Percentiles rank a stretch among this genome's conserved stretches.
These are phyloP conservation scores for Drosophila sp. DNA, from an alignment of 1,140 invertebrate species.

Conservation along the genomic window DNA sequence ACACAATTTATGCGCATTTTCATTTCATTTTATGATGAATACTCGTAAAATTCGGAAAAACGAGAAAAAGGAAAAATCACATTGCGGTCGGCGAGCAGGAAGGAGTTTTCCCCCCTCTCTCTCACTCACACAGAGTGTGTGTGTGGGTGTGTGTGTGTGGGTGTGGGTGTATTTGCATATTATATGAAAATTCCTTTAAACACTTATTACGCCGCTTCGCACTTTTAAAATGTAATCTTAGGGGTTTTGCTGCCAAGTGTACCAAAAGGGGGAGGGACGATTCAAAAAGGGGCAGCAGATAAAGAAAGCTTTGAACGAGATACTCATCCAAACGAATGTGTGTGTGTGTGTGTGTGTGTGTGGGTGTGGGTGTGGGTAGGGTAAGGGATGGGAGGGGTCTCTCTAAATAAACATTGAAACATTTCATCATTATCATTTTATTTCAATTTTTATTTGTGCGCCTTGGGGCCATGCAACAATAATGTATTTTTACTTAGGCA, in stretches of 20 bases:
- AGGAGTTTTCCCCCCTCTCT: neutral
- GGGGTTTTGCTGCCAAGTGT: slow-evolving; percentile 22
- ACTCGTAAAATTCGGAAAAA: slow-evolving; percentile 72
- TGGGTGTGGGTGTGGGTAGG: neutral
- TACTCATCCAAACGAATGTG: neutral
- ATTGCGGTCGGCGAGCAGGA: slow-evolving; percentile 13
- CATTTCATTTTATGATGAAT: slow-evolving; percentile 74
- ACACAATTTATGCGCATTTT: slow-evolving; percentile 77
- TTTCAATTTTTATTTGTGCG: slow-evolving; percentile 71
- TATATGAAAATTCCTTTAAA: slow-evolving; percentile 79
- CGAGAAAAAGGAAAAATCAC: slow-evolving; percentile 59
- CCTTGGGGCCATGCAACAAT: slow-evolving; percentile 34
- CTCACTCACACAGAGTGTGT: neutral
- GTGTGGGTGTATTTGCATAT: slow-evolving; percentile 67
- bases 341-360: neutral
- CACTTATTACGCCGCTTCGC: slow-evolving; percentile 73
- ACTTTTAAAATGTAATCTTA: slow-evolving; percentile 67
- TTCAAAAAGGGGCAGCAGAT: no score
- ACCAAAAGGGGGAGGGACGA: neutral
- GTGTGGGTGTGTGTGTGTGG: neutral
- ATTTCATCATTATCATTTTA: slow-evolving; percentile 76
- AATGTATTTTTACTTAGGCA: slow-evolving; percentile 51
- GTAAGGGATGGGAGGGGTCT: slow-evolving; percentile 20
- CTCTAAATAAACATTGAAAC: slow-evolving; percentile 68
- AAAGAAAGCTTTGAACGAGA: neutral